Evolutionary conservation across 2,797 vertebrate species (phyloP), one percentile per base, ranked within the genome.

Genomic region (Chaetophractus vellerosus): DNA sequence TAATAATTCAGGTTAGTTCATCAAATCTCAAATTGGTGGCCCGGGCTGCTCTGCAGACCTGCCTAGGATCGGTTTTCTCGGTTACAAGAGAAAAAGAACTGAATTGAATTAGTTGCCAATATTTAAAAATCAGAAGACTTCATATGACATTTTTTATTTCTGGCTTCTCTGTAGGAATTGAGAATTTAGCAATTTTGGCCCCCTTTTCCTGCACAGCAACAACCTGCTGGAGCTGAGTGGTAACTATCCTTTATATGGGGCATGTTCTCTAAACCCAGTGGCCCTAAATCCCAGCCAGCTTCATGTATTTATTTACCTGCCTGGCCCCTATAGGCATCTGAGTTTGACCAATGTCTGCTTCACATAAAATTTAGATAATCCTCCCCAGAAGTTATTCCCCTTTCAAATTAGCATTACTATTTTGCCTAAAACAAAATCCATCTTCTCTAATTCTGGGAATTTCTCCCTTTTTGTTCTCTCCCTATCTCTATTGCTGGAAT

Each of bases 281-380:
- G 6, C 9, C 26, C 68, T 69, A 48, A 23, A 31, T 48, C 91
- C 31, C 11, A 75, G 23, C 21, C 26, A 45, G 11, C 7, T 50
- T 88, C 4, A 52, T 55, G n/a, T 80, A 31, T 75, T 72, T 61
- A 71, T 76, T 79, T 57, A 38, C 26, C 74, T 33, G 3, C 45
- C 38, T 91, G 2, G 14, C 72, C 87, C 79, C 75, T 41, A 86
- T 79, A 31, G 9, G 7, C 38, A 16, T 23, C 2, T 69, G 59
- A 71, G 18, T 89, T 94, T 87, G 41, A 38, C 36, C 66, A 64
- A 18, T 68, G 12, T 90, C 83, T 75, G 23, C 28, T 93, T 81
- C 75, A 81, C 23, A 94, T 23, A 28, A 90, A 84, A 88, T 63
- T 78, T 38, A 69, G 33, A 82, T 38, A 81, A 48, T 50, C 82